Evolutionary conservation across 2,888 invertebrate species (phyloP).

Genomic region (Archips xylosteana): DNA sequence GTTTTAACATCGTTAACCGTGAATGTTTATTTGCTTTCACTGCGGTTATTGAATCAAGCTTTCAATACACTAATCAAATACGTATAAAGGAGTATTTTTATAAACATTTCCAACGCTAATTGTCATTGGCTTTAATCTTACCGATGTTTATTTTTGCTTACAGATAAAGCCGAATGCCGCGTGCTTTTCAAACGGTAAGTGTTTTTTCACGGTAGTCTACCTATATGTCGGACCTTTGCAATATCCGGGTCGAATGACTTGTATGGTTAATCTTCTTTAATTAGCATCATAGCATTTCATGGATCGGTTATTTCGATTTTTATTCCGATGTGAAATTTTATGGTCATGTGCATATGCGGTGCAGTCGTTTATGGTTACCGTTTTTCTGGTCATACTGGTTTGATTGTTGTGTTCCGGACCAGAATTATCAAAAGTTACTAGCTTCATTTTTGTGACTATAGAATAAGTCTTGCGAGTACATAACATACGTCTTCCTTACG

Average conservation of each 20-base stretch:
- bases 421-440: not conserved
- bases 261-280: conserved; percentile 3
- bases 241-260: conserved; percentile 21
- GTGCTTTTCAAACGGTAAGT: conserved; percentile 35
- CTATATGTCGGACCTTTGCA: not conserved
- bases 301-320: not conserved
- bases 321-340: not conserved
- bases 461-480: not conserved
- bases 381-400: not conserved
- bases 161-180: conserved; percentile 45
- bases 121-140: conserved; percentile 35
- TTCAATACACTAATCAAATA: conserved; percentile 38
- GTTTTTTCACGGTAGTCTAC: conserved; percentile 5
- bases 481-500: too few relatives aligned
- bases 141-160: conserved; percentile 50
- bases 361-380: not conserved
- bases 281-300: conserved; percentile 2
- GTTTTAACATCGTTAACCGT: conserved; percentile 33
- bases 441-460: not conserved
- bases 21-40: conserved; percentile 42
- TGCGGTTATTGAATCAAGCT: conserved; percentile 36
- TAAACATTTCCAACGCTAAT: conserved; percentile 32
- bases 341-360: not conserved
- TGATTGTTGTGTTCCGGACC: not conserved
- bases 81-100: conserved; percentile 36